A percentile compares a stretch with the other conserved stretches of the same genome.
Conservation (phyloP, 2,888 invertebrate genomes). For the Tupiocoris notatus region DNA sequence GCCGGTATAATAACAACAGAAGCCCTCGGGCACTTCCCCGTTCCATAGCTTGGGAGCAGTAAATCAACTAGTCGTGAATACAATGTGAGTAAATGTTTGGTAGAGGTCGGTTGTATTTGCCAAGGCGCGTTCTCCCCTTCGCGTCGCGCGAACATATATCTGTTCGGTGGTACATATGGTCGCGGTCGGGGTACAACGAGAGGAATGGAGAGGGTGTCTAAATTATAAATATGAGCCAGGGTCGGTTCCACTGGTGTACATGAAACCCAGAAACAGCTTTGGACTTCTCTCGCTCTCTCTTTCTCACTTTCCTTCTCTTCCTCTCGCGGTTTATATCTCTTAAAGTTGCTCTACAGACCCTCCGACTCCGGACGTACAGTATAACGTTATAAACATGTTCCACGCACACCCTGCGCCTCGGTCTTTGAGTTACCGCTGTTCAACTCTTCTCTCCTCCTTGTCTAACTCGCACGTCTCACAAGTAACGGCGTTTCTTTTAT, state of each 20-base stretch:
- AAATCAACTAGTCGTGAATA: conserved; percentile 23
- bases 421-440: conserved; percentile 32
- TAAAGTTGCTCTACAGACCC: conserved; percentile 26
- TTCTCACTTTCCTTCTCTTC: too few species aligned
- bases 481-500: not conserved
- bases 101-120: conserved; percentile 29
- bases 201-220: conserved; percentile 25
- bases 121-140: conserved; percentile 18
- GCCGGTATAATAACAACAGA: not conserved
- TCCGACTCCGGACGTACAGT: conserved; percentile 3
- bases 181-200: not conserved
- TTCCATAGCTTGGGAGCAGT: not conserved
- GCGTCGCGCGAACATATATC: conserved; percentile 34
- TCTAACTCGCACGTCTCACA: not conserved
- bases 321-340: conserved; percentile 39
- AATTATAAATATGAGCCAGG: conserved; percentile 39
- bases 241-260: conserved; percentile 12
- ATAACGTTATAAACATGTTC: conserved; percentile 35
- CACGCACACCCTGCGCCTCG: conserved; percentile 31
- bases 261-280: conserved; percentile 15
- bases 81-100: conserved; percentile 37
- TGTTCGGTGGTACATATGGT: conserved; percentile 32
- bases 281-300: too few species aligned
- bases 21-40: not conserved
- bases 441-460: conserved; percentile 8